Conservation (phyloP, 2,113 vertebrate genomes). For the Eudyptes chrysolophus region DNA sequence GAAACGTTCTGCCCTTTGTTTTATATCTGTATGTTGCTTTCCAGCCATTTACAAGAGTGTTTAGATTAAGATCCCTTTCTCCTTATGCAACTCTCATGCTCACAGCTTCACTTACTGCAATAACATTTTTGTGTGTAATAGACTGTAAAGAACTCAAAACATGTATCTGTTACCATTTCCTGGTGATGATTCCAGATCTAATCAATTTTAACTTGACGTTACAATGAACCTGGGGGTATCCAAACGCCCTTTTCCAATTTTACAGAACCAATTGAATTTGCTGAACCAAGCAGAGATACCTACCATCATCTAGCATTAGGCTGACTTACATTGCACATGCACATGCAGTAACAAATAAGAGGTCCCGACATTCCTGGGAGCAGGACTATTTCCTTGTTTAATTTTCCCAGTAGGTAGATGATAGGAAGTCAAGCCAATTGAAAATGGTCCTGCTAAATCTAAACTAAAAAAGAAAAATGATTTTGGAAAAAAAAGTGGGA, state of each 20-base stretch:
- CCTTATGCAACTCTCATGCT: neutral
- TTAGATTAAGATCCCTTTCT: neutral
- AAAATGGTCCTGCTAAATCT: neutral
- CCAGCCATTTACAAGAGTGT: neutral
- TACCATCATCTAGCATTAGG: neutral
- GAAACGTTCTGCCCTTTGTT: neutral
- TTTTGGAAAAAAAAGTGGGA: neutral
- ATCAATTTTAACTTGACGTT: neutral
- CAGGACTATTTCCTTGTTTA: neutral
- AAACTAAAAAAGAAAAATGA: neutral
- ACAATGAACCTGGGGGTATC: neutral
- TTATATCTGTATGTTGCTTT: neutral
- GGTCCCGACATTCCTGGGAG: neutral
- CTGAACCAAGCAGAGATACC: neutral
- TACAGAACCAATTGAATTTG: neutral
- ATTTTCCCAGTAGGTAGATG: neutral
- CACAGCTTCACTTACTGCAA: neutral
- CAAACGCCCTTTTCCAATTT: neutral
- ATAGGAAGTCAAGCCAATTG: neutral
- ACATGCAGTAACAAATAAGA: neutral
- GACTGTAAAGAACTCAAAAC: neutral
- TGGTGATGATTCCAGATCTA: neutral
- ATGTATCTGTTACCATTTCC: neutral
- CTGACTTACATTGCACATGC: neutral
- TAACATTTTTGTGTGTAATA: neutral